Conservation (phyloP, 2,888 invertebrate genomes). For the Apamea crenata region DNA sequence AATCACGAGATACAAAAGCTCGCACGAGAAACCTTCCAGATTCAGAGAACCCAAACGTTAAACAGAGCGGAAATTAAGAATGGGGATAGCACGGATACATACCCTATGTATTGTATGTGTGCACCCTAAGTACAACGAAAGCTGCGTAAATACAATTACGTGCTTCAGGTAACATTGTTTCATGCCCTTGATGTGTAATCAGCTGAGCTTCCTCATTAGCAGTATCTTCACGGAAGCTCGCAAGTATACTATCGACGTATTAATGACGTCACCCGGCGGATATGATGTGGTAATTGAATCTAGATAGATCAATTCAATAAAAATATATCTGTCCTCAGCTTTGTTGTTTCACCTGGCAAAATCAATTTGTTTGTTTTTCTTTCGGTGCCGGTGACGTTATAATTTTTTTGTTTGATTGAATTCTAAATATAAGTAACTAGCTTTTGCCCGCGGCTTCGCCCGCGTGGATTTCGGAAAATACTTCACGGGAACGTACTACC, state of each 20-base stretch:
- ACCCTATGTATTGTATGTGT: too few relatives aligned
- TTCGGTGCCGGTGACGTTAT: constrained; percentile 23
- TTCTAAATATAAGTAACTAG: constrained; percentile 14
- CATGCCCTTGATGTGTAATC: constrained; percentile 5
- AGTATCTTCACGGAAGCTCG: constrained; percentile 4
- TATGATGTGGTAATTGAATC: constrained; percentile 29
- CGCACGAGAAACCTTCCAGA: constrained; percentile 4
- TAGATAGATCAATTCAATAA: constrained; percentile 7
- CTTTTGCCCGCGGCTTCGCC: not conserved
- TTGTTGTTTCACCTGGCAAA: constrained; percentile 18
- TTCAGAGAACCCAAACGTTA: constrained; percentile 26
- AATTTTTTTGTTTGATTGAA: not conserved
- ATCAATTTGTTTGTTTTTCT: constrained; percentile 4
- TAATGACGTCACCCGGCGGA: constrained; percentile 26
- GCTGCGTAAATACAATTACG: constrained; percentile 22
- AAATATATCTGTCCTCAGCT: constrained; percentile 22
- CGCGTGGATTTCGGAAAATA: not conserved
- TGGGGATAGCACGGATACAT: constrained; percentile 4
- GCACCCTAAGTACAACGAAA: not conserved
- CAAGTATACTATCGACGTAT: constrained; percentile 18
- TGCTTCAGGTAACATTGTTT: constrained; percentile 22
- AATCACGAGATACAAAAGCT: constrained; percentile 20
- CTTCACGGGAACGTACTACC: not conserved
- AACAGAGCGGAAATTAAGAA: constrained; percentile 54
- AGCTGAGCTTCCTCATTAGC: constrained; percentile 19